Base-by-base conservation (phyloP, 2,113 vertebrate genomes). In the Tautogolabrus adspersus region DNA sequence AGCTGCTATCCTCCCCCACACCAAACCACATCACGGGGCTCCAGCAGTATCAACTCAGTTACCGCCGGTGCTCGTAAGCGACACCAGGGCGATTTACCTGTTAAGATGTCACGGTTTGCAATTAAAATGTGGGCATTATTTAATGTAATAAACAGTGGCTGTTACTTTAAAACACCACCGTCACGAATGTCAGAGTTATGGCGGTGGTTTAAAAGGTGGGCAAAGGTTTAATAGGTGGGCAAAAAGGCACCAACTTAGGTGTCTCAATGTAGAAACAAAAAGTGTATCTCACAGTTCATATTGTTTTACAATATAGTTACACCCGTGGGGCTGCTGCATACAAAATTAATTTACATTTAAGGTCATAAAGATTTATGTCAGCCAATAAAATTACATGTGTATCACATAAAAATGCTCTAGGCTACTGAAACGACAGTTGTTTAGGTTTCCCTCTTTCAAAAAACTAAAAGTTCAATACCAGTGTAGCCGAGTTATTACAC, bases 1-100 rank as follows among this genome's bases (percentile, higher is more conserved):
- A 87, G 88, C 88, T 80, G 87, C 87, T 89, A 80, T 92, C 93
- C 93, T 92, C 93, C 93, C 93, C 93, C 91, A 91, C 91, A 89
- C 87, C 82, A 83, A 68, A 89, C 81, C 89, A 86, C 88, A 91
- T 91, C 91, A 91, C 90, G 84, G 91, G 90, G 90, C 86, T 90
- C 82, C 85, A 72, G 83, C 84, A 37, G 26, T 51, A 82, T 79
- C 83, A 64, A 47, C 86, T 89, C 88, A 58, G 13, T 79, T 44
- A 74, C 74, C 77, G 69, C 67, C 81, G 49, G 67, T 81, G 22
- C 34, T 42, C 49, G 54, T 57, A 5, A 60, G 75, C 83, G 56
- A 26, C 57, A 72, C 78, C 6, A 52, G 66, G 66, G 79, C 8
- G 51, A 66, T 77, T 80, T 88, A 90, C 85, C 82, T 89, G 75